Evolutionary conservation across 2,113 vertebrate species (phyloP).

Genomic region (Thalassoma bifasciatum): DNA sequence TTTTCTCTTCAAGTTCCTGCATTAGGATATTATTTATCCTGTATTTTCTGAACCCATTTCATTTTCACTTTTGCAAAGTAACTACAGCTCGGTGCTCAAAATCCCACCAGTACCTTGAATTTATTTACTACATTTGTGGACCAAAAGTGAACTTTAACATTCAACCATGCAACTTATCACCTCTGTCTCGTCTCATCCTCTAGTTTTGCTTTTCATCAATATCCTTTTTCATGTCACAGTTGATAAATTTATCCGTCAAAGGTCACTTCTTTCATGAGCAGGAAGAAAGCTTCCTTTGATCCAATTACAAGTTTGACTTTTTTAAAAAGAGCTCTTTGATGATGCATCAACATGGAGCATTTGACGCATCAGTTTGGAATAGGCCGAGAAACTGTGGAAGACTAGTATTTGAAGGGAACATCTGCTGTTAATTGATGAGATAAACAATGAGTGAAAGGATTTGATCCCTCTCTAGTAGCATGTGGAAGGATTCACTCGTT

Average conservation of each 20-base stretch:
- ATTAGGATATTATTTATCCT: too few relatives aligned
- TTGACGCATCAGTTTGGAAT: conserved; percentile 22
- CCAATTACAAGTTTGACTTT: neutral
- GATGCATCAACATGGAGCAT: neutral
- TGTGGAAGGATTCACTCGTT: neutral
- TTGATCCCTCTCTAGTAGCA: neutral
- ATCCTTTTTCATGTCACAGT: conserved; percentile 32
- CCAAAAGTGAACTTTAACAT: neutral
- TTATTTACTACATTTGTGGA: too few relatives aligned
- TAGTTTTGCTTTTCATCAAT: conserved; percentile 42
- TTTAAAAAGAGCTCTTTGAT: neutral
- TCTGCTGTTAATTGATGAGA: conserved; percentile 8
- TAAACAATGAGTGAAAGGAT: neutral
- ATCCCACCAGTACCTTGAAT: too few relatives aligned
- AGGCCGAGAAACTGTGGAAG: conserved; percentile 9
- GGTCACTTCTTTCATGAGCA: conserved; percentile 34
- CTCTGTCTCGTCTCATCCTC: neutral
- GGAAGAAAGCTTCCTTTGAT: conserved; percentile 4
- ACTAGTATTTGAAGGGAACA: neutral
- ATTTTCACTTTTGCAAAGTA: too few relatives aligned
- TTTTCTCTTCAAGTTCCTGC: too few relatives aligned
- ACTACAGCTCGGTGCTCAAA: too few relatives aligned
- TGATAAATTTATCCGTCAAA: conserved; percentile 30
- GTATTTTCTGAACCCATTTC: too few relatives aligned
- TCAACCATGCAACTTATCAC: neutral